Base-by-base conservation (phyloP, 2,888 invertebrate genomes). In the Agapostemon virescens region DNA sequence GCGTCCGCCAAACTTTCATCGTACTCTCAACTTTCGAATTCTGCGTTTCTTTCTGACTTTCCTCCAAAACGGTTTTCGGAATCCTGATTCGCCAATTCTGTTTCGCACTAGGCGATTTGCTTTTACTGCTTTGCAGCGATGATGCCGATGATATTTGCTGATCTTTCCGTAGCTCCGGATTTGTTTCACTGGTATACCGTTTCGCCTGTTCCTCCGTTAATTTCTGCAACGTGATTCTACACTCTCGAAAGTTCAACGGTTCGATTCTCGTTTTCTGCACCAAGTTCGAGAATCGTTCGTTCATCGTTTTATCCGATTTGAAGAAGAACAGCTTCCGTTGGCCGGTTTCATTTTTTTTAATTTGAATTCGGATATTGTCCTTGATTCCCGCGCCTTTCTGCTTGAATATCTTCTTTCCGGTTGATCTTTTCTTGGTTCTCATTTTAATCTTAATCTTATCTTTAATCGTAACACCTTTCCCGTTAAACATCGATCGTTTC, bases 61-160 rank as follows among this genome's bases (percentile, higher is more conserved):
- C 78, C 26, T 79, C 52, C 1, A 77, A 68, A 49, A 79, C 20
- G 0, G 42, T n/a, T 23, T 0, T 77, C 6, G 79, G 79, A 30
- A 79, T 79, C 9, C 63, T 77, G 30, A 71, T 79, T 6, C 63
- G 78, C 79, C 79, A 79, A 4, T 42, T 55, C 7, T 67, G 45
- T 7, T 5, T 4, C 9, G 13, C 15, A 0, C 0, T 13, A 20
- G 0, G 3, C 33, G 20, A 4, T 2, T 11, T 1, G 6, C 1
- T 69, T 36, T 11, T 17, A 0, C 30, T 23, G 1, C 9, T 17
- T 6, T 36, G 4, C 17, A 15, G 7, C 0, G 4, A 9, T 0
- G 33, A 26, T 26, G 13, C 1, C 2, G 0, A 15, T 0, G 20
- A 30, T 20, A n/a, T 17, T 13, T 15, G 26, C 5, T 23, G 36